A percentile compares a stretch with the other conserved stretches of the same genome.
Evolutionary conservation across 2,797 vertebrate species (phyloP).

Genomic region (Enteromius mattozi): DNA sequence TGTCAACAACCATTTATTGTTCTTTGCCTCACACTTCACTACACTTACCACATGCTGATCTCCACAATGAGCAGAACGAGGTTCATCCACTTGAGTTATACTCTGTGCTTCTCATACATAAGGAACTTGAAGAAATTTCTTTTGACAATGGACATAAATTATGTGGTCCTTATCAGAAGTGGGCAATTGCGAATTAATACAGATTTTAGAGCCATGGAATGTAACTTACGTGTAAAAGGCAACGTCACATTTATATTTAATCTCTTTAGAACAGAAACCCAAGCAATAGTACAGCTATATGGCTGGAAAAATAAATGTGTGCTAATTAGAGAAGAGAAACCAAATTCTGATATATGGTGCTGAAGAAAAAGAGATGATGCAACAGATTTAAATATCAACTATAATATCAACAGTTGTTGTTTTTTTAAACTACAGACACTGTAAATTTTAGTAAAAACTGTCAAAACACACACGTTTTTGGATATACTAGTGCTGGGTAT

Average conservation of each 20-base stretch:
- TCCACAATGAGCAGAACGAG: not conserved
- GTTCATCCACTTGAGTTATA: not conserved
- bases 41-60: not conserved
- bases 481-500: too few species aligned
- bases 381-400: not conserved
- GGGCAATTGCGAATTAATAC: not conserved
- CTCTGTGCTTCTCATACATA: not conserved
- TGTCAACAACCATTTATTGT: constrained; percentile 7
- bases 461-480: too few species aligned
- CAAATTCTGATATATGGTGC: not conserved
- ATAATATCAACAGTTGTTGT: not conserved
- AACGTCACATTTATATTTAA: not conserved
- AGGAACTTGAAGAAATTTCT: not conserved
- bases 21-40: constrained; percentile 4
- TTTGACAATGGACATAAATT: not conserved
- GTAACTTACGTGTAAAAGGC: not conserved
- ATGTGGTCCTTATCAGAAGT: not conserved
- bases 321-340: not conserved
- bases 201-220: not conserved
- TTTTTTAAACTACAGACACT: not conserved
- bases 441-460: not conserved
- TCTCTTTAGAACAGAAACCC: not conserved
- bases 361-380: not conserved
- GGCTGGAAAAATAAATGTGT: not conserved
- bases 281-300: not conserved